phyloP scores from a whole-genome alignment of 2,113 vertebrate species.

The Ptyas mucosa region DNA sequence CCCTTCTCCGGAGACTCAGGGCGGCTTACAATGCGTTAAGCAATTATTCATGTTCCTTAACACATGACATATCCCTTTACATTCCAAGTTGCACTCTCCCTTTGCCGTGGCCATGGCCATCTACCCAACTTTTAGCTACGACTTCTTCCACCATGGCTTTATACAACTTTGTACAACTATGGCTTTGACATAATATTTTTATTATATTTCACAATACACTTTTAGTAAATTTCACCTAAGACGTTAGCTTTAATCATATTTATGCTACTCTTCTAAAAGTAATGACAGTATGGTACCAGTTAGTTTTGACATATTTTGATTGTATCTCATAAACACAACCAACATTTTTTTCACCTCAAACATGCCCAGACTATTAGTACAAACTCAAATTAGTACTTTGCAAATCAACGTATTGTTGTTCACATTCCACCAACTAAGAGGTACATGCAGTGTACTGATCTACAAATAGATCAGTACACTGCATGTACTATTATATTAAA shows the following conservation, averaged over 20 bases:
- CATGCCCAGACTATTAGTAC: neutral
- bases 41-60: neutral
- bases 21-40: too few relatives aligned
- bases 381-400: neutral
- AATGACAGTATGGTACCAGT: neutral
- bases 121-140: neutral
- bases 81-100: neutral
- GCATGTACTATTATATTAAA: too few relatives aligned
- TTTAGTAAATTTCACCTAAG: neutral
- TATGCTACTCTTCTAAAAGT: neutral
- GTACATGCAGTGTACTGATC: neutral
- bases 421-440: neutral
- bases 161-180: neutral
- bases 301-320: neutral
- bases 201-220: neutral
- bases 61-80: neutral
- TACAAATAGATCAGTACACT: too few relatives aligned
- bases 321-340: neutral
- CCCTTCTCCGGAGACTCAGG: too few relatives aligned
- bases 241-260: neutral
- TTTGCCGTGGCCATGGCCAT: neutral
- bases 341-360: neutral
- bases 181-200: neutral
- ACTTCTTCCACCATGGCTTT: neutral
- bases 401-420: neutral